Evolutionary conservation across 2,888 invertebrate genomes (phyloP).

Genomic region (Gisinianus flammeolus): DNA sequence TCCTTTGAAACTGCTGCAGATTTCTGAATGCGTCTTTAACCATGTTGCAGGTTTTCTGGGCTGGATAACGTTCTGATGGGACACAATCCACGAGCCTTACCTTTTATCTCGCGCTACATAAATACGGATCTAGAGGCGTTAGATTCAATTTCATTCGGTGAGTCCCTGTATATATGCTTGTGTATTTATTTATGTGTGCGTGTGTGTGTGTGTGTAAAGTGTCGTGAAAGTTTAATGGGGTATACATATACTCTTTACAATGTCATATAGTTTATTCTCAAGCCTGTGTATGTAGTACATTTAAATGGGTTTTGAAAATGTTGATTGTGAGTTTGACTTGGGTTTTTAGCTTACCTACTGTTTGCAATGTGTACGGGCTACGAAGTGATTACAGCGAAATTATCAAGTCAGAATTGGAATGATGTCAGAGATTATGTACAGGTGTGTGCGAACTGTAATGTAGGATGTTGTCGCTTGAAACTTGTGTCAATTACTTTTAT

Average conservation of each 20-base stretch:
- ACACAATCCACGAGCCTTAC: slow-evolving; percentile 69
- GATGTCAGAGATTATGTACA: slow-evolving; percentile 75
- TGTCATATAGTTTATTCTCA: too few relatives aligned
- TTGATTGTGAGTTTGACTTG: too few relatives aligned
- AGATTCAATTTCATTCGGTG: slow-evolving; percentile 77
- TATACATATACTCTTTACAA: too few relatives aligned
- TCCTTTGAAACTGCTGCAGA: too few relatives aligned
- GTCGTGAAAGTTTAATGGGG: too few relatives aligned
- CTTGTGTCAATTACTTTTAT: too few relatives aligned
- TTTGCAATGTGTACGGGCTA: slow-evolving; percentile 11
- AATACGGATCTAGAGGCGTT: slow-evolving; percentile 66
- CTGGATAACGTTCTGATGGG: slow-evolving; percentile 85
- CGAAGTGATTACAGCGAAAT: slow-evolving; percentile 72
- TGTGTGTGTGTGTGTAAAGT: too few relatives aligned
- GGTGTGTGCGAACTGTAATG: slow-evolving; percentile 65
- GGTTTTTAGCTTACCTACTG: background rate
- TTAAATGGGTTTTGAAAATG: too few relatives aligned
- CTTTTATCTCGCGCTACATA: slow-evolving; percentile 65
- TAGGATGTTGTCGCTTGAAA: background rate
- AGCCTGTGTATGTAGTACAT: too few relatives aligned
- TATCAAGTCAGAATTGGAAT: slow-evolving; percentile 75
- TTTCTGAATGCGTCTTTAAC: too few relatives aligned
- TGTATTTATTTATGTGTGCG: too few relatives aligned
- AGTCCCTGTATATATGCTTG: background rate
- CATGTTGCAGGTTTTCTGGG: slow-evolving; percentile 66